Evolutionary conservation across 30 jellyfish, hydroid and myxozoan species (phyloP), one percentile per base, ranked within the genome.

Genomic region (Catostylus mosaicus): DNA sequence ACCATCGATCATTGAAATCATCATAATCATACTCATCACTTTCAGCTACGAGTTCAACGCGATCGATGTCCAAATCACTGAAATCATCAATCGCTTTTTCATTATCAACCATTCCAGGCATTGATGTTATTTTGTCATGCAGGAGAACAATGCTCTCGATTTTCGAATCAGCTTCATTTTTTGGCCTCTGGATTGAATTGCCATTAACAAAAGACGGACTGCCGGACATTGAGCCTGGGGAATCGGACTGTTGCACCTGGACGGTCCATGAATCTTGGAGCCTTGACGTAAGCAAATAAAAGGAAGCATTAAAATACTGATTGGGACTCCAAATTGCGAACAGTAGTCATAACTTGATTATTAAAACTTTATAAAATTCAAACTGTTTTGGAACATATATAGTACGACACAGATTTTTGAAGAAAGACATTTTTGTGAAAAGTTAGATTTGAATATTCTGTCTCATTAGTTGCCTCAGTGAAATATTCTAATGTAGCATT

Each of bases 41-140:
- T 33, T 80, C 90, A 14, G 90, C 84, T 16, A 80, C 56, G 11
- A 80, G 57, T 32, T 80, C 81, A 20, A 80, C 90, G 0, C 84
- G 83, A 50, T 80, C 90, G 46, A 80, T 80, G 31, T 80, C 90
- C 68, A 80, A 51, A 32, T 80, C 90, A 67, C 67, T 51, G 32
- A 30, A 54, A 27, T 65, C 90, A 66, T 67, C 84, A 19, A 46
- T 30, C 1, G 68, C 73, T 24, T 30, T 48, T 24, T 47, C 77
- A 1, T 30, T 32, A 34, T 66, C 83, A 4, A 80, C 84, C 80
- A 72, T 67, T 16, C 90, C 90, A 27, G 90, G 90, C 57, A 80
- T 36, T 20, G 73, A 27, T 3, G 90, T 63, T 16, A 67, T 51
- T n/a, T 37, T 61, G 33, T 47, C 73, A 27, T 43, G 40, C 4